These are phyloP conservation scores for Antitype chi DNA, from an alignment of 2,888 invertebrate species.

Conservation along the genomic window DNA sequence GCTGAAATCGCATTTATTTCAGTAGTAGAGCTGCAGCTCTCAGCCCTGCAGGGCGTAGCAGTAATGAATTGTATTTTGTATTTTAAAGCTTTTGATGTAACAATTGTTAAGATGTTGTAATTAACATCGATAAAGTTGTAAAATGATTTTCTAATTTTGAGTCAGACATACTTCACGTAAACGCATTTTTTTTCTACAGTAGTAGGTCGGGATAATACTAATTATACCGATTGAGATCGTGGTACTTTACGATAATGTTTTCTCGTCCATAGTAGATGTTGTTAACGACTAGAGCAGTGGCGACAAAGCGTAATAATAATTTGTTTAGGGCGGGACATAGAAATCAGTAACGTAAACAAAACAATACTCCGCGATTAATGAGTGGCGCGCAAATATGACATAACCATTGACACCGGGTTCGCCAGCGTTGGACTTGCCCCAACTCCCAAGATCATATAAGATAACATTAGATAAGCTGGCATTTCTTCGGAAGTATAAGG, in stretches of 20 bases:
- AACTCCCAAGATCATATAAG: conserved; percentile 1
- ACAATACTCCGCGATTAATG: conserved; percentile 23
- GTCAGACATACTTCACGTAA: neutral
- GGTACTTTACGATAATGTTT: neutral
- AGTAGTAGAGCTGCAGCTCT: neutral
- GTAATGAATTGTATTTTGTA: neutral
- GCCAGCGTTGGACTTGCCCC: conserved; percentile 22
- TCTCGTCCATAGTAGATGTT: neutral
- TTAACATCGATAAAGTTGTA: neutral
- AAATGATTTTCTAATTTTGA: neutral
- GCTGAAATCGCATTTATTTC: conserved; percentile 11
- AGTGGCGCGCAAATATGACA: conserved; percentile 30
- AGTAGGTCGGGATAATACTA: no score
- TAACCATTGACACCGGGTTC: conserved; percentile 16
- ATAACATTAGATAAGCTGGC: neutral
- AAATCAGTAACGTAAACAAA: conserved; percentile 36
- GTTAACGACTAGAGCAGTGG: neutral
- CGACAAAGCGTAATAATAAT: conserved; percentile 3
- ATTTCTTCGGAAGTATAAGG: neutral
- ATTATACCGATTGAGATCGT: neutral
- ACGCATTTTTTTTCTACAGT: no score
- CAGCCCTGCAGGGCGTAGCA: neutral
- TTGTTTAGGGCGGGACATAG: neutral
- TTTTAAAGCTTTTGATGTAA: neutral
- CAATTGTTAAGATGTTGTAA: neutral